Base-by-base conservation (phyloP, 2,113 vertebrate species). In the Oceanodroma tethys region DNA sequence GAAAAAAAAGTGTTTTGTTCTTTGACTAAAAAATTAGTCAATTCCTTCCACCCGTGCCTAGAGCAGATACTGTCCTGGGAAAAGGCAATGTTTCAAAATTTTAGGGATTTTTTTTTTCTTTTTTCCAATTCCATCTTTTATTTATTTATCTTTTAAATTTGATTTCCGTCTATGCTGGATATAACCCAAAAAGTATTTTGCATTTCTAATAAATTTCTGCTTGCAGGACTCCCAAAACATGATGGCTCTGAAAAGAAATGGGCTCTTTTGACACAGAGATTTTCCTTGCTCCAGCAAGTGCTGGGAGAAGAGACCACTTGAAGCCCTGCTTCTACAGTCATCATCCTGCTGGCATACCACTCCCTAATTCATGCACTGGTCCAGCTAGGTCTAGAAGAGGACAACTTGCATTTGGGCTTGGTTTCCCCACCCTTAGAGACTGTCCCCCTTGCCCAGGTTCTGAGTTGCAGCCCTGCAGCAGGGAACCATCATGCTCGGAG, bases 21-120 rank as follows among this genome's bases (percentile, higher is more conserved):
- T n/a, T n/a, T n/a, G n/a, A n/a, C n/a, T n/a, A n/a, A n/a, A n/a
- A 72, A 89, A 95, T 91, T 60, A 91, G 68, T 81, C 30, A 67
- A 60, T 75, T 81, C 81, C 56, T 94, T 81, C 78, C 56, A 65
- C 26, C 68, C 34, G 23, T 71, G 34, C 30, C 27, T 36, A 56
- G 30, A 81, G 40, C 19, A 91, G 30, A 70, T 53, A 82, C 47
- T 47, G 38, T 48, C 80, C 79, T 86, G 45, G 53, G 58, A 92
- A 83, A 90, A 90, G 11, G 10, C 23, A 60, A 29, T 9, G 11
- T 47, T 88, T 80, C 60, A 20, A 53, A 67, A 56, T 34, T 59
- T 43, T 27, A 60, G 11, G 34, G 30, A 30, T 22, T 19, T 20
- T 60, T 42, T 81, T 71, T 75, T 40, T 22, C 14, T 56, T 21